These are phyloP conservation scores for Didymodactylos carnosus DNA, from an alignment of 2,888 invertebrate species.

Conservation along the genomic window DNA sequence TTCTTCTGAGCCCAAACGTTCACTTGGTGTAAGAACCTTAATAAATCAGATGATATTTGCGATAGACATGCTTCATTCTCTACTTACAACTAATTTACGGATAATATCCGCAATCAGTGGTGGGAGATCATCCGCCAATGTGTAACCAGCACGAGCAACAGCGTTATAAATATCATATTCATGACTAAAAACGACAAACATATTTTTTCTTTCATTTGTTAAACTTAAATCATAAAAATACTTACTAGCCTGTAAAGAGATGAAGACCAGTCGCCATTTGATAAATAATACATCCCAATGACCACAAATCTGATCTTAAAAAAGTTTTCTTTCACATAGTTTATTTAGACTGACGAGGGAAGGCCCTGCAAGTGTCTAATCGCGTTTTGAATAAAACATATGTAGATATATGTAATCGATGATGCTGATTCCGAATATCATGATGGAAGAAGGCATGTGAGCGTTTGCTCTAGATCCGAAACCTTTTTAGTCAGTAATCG, in stretches of 20 bases:
- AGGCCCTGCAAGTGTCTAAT: too few relatives aligned
- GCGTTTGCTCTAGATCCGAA: too few relatives aligned
- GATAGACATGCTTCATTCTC: too few relatives aligned
- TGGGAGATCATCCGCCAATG: slow-evolving; percentile 70
- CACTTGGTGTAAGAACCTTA: slow-evolving; percentile 49
- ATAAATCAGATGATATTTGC: slow-evolving; percentile 17
- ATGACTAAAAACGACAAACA: slow-evolving; percentile 42
- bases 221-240: slow-evolving; percentile 1
- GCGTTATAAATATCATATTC: slow-evolving; percentile 91
- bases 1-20: slow-evolving; percentile 54
- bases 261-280: slow-evolving; percentile 84
- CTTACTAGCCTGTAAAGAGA: slow-evolving; percentile 58
- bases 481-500: too few relatives aligned
- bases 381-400: too few relatives aligned
- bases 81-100: not conserved
- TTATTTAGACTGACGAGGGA: not conserved
- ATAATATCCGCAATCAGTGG: not conserved
- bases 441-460: too few relatives aligned
- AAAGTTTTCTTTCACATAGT: too few relatives aligned
- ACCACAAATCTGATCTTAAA: slow-evolving; percentile 70
- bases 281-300: slow-evolving; percentile 80
- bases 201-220: not conserved
- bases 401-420: too few relatives aligned
- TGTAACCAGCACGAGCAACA: slow-evolving; percentile 68
- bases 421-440: too few relatives aligned